phyloP scores from a whole-genome alignment of 2,888 invertebrate species.

The Exephanes ischioxanthus region DNA sequence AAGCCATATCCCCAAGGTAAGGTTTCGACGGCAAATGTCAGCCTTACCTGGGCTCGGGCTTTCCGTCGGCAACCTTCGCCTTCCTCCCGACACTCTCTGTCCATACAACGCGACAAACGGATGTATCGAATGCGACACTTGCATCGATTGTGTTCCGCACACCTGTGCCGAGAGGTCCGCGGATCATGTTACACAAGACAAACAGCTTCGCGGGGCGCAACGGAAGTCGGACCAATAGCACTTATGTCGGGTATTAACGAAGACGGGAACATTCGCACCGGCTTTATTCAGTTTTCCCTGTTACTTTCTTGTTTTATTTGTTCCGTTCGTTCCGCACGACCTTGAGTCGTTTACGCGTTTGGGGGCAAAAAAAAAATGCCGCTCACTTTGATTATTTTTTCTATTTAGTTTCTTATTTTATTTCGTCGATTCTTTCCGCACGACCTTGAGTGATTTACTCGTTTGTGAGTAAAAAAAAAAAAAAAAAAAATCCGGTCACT shows the following conservation, averaged over 20 bases:
- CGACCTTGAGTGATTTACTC: too few relatives aligned
- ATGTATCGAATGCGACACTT: conserved; percentile 13
- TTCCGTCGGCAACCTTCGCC: conserved; percentile 16
- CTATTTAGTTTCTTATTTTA: too few relatives aligned
- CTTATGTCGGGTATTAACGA: too few relatives aligned
- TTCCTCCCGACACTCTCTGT: conserved; percentile 25
- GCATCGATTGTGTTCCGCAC: conserved; percentile 5
- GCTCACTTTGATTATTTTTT: not conserved
- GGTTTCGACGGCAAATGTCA: conserved; percentile 81
- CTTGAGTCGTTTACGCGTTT: too few relatives aligned
- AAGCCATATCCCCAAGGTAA: conserved; percentile 80
- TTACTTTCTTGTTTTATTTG: too few relatives aligned
- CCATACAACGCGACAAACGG: not conserved
- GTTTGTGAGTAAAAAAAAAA: too few relatives aligned
- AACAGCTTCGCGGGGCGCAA: not conserved
- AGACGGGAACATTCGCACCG: not conserved
- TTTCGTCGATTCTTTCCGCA: too few relatives aligned
- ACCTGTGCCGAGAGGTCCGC: not conserved
- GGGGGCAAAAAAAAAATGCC: too few relatives aligned
- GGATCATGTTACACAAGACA: not conserved
- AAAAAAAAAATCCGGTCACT: too few relatives aligned
- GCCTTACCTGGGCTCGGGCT: conserved; percentile 75
- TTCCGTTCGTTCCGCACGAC: too few relatives aligned
- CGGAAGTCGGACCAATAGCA: not conserved
- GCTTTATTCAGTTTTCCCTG: not conserved